A percentile compares a stretch with the other conserved stretches of the same genome.
Conservation (phyloP, 2,797 vertebrate genomes). For the Melanitta fusca region DNA sequence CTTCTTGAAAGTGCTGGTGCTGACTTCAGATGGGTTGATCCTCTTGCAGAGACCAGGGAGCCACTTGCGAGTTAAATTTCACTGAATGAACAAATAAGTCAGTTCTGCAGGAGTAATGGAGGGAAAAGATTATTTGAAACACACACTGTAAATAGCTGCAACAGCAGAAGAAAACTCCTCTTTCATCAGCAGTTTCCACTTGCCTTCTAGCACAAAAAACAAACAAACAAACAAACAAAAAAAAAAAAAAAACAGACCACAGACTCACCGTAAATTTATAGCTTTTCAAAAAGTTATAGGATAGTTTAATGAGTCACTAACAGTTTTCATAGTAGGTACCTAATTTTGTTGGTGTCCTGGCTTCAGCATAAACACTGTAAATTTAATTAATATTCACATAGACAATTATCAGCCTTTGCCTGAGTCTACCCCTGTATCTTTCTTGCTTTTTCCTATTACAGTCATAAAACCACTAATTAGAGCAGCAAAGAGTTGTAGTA, state of each 20-base stretch:
- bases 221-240: neutral
- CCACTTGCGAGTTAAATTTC: neutral
- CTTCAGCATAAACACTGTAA: neutral
- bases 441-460: neutral
- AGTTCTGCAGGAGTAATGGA: conserved; percentile 9
- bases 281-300: neutral
- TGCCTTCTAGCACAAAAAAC: neutral
- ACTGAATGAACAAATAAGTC: conserved; percentile 28
- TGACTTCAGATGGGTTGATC: conserved; percentile 26
- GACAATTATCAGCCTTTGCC: neutral
- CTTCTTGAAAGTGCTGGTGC: conserved; percentile 35
- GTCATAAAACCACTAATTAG: neutral
- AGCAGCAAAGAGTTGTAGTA: neutral
- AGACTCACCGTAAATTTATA: neutral
- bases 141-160: conserved; percentile 24
- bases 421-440: neutral
- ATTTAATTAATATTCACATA: neutral
- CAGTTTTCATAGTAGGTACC: neutral
- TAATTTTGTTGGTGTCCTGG: neutral
- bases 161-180: neutral
- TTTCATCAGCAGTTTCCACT: conserved; percentile 13
- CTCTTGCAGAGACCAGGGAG: neutral
- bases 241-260: too few relatives aligned
- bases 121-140: conserved; percentile 27
- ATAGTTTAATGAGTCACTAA: neutral